Percentiles rank a stretch among this genome's conserved stretches.
phyloP scores from a whole-genome alignment of 2,888 invertebrate genomes.

The Andrena dorsata region DNA sequence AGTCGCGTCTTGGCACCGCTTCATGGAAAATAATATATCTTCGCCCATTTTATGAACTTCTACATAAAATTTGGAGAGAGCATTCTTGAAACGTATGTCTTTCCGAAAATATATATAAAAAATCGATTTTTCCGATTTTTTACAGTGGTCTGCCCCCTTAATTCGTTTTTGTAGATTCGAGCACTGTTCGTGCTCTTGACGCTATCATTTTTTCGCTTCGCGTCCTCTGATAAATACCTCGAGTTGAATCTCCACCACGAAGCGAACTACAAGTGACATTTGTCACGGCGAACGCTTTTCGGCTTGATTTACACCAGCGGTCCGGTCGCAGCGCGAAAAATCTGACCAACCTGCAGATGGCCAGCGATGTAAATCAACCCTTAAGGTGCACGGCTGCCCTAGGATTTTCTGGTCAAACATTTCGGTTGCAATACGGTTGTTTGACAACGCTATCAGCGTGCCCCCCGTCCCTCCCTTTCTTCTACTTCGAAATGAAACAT shows the following conservation, averaged over 20 bases:
- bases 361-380: constrained; percentile 1
- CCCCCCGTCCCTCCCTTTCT: no score
- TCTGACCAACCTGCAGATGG: neutral
- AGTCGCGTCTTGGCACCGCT: no score
- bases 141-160: neutral
- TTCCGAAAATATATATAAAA: no score
- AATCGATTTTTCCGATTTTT: no score
- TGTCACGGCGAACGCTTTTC: constrained; percentile 1
- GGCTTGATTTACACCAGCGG: constrained; percentile 6
- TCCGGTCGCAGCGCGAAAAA: constrained; percentile 1
- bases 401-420: neutral
- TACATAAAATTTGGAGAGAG: no score
- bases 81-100: no score
- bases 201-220: neutral
- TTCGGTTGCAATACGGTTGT: neutral
- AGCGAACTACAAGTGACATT: constrained; percentile 8
- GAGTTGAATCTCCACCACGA: neutral
- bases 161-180: neutral
- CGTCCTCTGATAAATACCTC: neutral
- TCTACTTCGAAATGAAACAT: neutral
- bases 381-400: neutral
- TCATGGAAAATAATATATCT: no score
- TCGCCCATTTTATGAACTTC: no score
- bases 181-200: neutral
- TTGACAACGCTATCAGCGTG: no score